Base-by-base conservation (phyloP, 2,888 invertebrate genomes). In the Acleris sparsana region DNA sequence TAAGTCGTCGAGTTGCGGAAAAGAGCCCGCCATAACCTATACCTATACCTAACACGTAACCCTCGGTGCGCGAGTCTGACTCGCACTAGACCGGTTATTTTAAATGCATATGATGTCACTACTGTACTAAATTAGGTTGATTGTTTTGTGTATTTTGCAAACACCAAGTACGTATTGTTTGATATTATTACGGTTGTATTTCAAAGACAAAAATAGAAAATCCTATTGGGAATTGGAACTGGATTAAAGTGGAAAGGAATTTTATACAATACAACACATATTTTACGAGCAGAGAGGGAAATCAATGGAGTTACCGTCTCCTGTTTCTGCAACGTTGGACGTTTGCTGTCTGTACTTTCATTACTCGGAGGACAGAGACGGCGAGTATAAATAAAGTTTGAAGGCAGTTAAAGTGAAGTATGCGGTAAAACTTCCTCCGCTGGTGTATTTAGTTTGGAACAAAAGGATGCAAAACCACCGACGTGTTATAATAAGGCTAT, bases 341-440 rank as follows among this genome's bases (percentile, higher is more conserved):
- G 11, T n/a, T 6, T 5, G 56, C 53, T n/a, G 29, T 65, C 29
- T 48, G 29, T 43, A 60, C 43, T 65, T 60, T 60, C 55, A 65
- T 55, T 33, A 60, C 60, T 5, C 29, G 53, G 43, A 59, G 59
- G 44, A 59, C 59, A 25, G 44, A 53, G 48, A 59, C 20, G 20
- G 39, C 39, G 33, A 20, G 16, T 1, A 17, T 3, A 53, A 29
- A 17, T 57, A 17, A 46, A 46, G n/a, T 46, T 18, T 20, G 5
- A 6, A 48, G 39, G 58, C 33, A 58, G 57, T 52, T 63, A 44
- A 43, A 5, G 22, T 43, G 17, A 43, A 43, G 43, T 48, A 25
- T 58, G 57, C 22, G 48, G 22, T 43, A 16, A 33, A 5, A 29
- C 29, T 44, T 62, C 46, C 48, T 18, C 33, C 20, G 48, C n/a